Evolutionary conservation across 1,140 invertebrate genomes (phyloP).

Genomic region (Temnothorax longispinosus): DNA sequence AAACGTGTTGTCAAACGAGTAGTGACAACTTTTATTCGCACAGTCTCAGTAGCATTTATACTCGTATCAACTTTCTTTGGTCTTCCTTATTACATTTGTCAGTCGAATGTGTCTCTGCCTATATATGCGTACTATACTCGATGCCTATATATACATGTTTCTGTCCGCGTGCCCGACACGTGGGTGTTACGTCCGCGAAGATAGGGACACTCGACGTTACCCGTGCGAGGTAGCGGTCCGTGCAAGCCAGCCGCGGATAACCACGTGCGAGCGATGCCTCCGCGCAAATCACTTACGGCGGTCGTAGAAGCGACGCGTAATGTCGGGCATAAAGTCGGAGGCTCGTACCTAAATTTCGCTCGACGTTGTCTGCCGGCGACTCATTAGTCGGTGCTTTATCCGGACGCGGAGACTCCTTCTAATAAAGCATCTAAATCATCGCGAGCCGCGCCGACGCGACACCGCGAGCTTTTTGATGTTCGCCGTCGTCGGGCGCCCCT

Average conservation of each 20-base stretch:
- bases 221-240: neutral
- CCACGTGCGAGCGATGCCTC: too few species aligned
- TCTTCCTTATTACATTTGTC: neutral
- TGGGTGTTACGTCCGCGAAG: neutral
- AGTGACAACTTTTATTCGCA: slow-evolving; percentile 7
- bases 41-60: slow-evolving; percentile 30
- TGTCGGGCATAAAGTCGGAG: neutral
- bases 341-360: slow-evolving; percentile 52
- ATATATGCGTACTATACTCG: too few species aligned
- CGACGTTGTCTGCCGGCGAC: slow-evolving; percentile 50
- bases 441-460: slow-evolving; percentile 46
- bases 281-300: slow-evolving; percentile 1
- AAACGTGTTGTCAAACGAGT: neutral
- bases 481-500: slow-evolving; percentile 66
- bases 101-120: neutral
- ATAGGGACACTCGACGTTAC: neutral
- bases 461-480: slow-evolving; percentile 75
- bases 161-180: neutral
- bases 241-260: too few species aligned
- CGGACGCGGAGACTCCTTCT: neutral
- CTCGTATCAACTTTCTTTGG: neutral
- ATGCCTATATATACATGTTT: neutral
- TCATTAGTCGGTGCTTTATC: slow-evolving; percentile 64
- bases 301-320: slow-evolving; percentile 28
- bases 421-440: slow-evolving; percentile 69